A percentile compares a stretch with the other conserved stretches of the same genome.
Evolutionary conservation across 2,797 vertebrate genomes (phyloP).

Genomic region (Toxotes lorentzi): DNA sequence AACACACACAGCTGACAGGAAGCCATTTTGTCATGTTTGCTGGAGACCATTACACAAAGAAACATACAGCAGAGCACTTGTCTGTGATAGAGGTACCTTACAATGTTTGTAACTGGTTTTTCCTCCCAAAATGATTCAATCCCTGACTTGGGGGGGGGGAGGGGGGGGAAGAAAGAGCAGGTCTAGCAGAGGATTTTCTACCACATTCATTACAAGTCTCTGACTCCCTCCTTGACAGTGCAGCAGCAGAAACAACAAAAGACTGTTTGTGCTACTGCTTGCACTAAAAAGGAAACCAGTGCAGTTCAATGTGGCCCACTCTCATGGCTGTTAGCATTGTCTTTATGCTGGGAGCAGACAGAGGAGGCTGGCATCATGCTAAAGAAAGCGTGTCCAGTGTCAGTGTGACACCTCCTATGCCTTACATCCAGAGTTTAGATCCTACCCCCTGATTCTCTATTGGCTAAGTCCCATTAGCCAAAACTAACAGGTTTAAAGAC

Average conservation of each 20-base stretch:
- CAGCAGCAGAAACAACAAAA: constrained; percentile 23
- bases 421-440: not conserved
- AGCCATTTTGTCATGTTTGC: not conserved
- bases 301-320: not conserved
- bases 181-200: constrained; percentile 7
- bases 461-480: not conserved
- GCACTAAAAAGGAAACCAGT: constrained; percentile 18
- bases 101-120: not conserved
- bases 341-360: constrained; percentile 22
- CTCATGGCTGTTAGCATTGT: constrained; percentile 7
- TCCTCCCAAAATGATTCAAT: constrained; percentile 14
- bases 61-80: constrained; percentile 3
- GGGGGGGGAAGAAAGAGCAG: constrained; percentile 12
- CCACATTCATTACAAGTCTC: constrained; percentile 30
- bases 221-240: constrained; percentile 2
- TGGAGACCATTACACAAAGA: constrained; percentile 1
- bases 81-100: constrained; percentile 5
- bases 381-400: too few relatives aligned
- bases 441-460: not conserved
- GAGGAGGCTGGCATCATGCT: constrained; percentile 18
- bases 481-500: not conserved
- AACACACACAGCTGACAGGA: not conserved
- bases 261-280: constrained; percentile 11
- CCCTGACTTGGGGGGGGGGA: not conserved
- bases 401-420: not conserved